Percentiles rank a stretch among this genome's conserved stretches.
Conservation (phyloP, 2,113 vertebrate genomes). For the Cettia cetti region DNA sequence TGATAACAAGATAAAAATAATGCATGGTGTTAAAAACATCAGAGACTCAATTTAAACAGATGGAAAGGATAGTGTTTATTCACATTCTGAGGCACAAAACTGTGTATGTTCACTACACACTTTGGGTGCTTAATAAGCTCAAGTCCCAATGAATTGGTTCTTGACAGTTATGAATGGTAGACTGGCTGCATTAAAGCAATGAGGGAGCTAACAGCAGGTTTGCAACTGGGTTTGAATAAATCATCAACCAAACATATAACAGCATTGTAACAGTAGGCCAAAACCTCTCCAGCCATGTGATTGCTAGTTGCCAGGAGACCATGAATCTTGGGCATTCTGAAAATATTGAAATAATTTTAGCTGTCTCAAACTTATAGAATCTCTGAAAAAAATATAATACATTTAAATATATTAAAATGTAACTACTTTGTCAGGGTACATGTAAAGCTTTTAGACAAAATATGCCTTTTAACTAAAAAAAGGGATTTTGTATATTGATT, state of each 20-base stretch:
- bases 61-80: conserved; percentile 24
- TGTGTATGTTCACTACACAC: conserved; percentile 24
- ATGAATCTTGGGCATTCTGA: conserved; percentile 55
- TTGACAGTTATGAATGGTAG: conserved; percentile 87
- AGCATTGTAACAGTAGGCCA: conserved; percentile 63
- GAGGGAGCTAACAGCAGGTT: conserved; percentile 72
- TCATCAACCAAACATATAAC: conserved; percentile 72
- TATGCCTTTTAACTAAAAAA: conserved; percentile 12
- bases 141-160: conserved; percentile 75
- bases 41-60: not conserved
- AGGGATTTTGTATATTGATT: conserved; percentile 24
- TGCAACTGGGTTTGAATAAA: conserved; percentile 80
- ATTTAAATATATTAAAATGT: conserved; percentile 64
- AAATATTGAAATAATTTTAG: conserved; percentile 71
- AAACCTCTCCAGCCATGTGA: conserved; percentile 67
- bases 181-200: conserved; percentile 76
- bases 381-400: conserved; percentile 39
- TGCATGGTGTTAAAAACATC: conserved; percentile 24
- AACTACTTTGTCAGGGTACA: conserved; percentile 31
- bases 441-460: conserved; percentile 46
- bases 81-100: conserved; percentile 13
- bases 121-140: conserved; percentile 76
- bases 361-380: conserved; percentile 67
- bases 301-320: conserved; percentile 72
- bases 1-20: conserved; percentile 54